Conservation (phyloP, 2,888 invertebrate genomes). For the Lasius fuliginosus region DNA sequence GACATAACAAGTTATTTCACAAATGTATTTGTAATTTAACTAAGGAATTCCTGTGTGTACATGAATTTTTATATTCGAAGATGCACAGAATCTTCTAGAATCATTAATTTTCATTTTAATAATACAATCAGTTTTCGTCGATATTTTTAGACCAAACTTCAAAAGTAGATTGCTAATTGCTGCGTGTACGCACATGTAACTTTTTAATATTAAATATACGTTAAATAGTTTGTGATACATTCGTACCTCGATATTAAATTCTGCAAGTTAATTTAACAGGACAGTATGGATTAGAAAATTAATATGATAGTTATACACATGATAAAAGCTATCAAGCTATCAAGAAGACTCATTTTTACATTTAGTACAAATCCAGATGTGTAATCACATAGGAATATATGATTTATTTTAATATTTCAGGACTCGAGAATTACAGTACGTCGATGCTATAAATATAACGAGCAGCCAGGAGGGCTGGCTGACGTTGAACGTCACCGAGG, state of each 20-base stretch:
- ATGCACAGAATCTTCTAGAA: background rate
- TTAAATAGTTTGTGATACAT: background rate
- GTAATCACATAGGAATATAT: background rate
- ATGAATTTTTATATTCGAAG: background rate
- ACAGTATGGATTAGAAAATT: background rate
- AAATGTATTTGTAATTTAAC: conserved; percentile 5
- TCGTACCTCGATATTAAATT: background rate
- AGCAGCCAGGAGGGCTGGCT: conserved; percentile 94
- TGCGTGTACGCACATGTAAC: background rate
- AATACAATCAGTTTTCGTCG: background rate
- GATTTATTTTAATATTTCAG: conserved; percentile 85
- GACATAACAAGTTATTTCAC: background rate
- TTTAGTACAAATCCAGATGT: background rate
- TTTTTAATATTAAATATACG: background rate
- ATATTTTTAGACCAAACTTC: background rate
- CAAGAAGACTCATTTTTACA: background rate
- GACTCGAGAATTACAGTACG: conserved; percentile 91
- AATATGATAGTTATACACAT: background rate
- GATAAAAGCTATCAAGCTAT: background rate
- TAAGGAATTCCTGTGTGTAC: background rate
- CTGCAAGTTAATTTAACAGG: background rate
- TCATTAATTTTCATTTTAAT: background rate
- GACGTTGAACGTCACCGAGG: conserved; percentile 93
- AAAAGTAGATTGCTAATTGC: background rate
- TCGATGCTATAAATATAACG: conserved; percentile 93